Evolutionary conservation across 2,113 vertebrate genomes (phyloP), one percentile per base, ranked within the genome.

Genomic region (Typhlomys cinereus): DNA sequence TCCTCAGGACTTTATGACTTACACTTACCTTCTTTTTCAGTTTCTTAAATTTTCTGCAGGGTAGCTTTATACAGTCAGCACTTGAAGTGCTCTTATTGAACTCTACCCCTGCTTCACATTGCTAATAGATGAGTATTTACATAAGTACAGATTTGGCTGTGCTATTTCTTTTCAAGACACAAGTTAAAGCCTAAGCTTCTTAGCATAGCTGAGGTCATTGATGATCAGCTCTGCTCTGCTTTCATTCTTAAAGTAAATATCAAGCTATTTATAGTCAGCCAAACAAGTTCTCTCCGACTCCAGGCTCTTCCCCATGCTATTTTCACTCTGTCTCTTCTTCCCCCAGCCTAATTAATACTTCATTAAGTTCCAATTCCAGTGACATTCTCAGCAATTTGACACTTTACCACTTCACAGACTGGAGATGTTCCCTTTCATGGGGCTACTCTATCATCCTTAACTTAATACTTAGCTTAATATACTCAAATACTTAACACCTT

Each of bases 201-300:
- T 85, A 90, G 31, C 41, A 29, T 21, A 29, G 15, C 27, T 8
- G 27, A 71, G n/a, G 79, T 88, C 87, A 90, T 78, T 94, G 78
- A 64, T 67, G 31, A 87, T 90, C 21, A 41, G 78, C 18, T 71
- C 3, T 90, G 21, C 62, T 57, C 36, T 69, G 44, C 50, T 78
- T 94, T 92, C n/a, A 39, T 89, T 90, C 78, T 83, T 50, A 57
- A 85, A 88, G 75, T 89, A 83, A 93, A 84, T 75, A 46, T 34
- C 25, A 39, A 75, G 81, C 54, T 92, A 70, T 86, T 90, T 91
- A 67, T 69, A 79, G 89, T 50, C 9, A 6, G 46, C 44, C 79
- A 74, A 34, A 81, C 69, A 52, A 39, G 14, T 50, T 71, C 4
- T 90, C 93, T 88, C 29, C 23, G 66, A 34, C 67, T 61, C 3